Conservation (phyloP, 2,797 vertebrate genomes). For the Galaxias olidus region DNA sequence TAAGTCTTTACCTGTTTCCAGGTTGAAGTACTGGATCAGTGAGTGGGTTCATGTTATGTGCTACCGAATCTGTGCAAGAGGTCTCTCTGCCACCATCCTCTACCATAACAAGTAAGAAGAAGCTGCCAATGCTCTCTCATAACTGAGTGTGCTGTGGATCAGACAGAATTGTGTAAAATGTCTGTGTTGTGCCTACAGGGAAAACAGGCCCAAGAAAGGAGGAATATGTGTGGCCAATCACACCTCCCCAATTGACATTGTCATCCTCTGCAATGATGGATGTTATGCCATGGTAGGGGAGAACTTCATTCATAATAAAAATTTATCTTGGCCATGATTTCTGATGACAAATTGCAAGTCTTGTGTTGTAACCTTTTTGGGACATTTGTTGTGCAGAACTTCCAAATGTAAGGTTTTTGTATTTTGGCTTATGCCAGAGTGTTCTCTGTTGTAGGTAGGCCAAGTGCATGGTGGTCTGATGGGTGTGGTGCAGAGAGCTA, state of each 20-base stretch:
- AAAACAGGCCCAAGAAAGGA: constrained; percentile 91
- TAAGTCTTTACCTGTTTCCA: constrained; percentile 52
- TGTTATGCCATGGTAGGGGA: constrained; percentile 93
- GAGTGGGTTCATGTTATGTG: constrained; percentile 93
- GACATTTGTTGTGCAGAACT: not conserved
- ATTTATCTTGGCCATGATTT: too few relatives aligned
- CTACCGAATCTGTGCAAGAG: constrained; percentile 91
- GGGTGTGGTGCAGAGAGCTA: constrained; percentile 91
- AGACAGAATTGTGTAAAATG: not conserved
- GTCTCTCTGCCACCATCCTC: constrained; percentile 89
- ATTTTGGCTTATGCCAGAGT: not conserved
- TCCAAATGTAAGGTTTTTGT: too few relatives aligned
- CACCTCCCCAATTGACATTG: constrained; percentile 91
- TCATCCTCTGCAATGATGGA: constrained; percentile 94
- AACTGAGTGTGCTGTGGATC: not conserved
- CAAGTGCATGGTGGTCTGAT: constrained; percentile 93
- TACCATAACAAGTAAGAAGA: constrained; percentile 90
- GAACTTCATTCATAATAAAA: not conserved
- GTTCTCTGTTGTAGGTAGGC: constrained; percentile 81
- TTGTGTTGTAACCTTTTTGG: not conserved
- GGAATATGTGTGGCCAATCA: constrained; percentile 98
- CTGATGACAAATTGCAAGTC: not conserved
- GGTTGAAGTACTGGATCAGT: constrained; percentile 87
- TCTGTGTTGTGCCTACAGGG: constrained; percentile 67
- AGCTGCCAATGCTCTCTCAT: not conserved